Evolutionary conservation across 2,888 invertebrate genomes (phyloP).

Genomic region (Leptura quadrifasciata): DNA sequence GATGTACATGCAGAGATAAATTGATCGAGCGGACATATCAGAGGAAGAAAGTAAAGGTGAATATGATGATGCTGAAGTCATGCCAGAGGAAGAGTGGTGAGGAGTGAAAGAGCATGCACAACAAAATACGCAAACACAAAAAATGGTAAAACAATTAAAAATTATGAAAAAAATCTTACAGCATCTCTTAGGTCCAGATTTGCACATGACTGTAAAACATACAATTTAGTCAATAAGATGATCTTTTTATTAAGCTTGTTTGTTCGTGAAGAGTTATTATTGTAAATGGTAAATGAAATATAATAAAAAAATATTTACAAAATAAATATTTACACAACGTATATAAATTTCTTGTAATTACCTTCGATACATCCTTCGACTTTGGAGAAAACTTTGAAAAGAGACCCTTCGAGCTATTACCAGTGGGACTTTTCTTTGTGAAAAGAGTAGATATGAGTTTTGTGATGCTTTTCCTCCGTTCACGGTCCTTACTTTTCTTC

Average conservation of each 20-base stretch:
- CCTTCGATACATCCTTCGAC: slow-evolving; percentile 80
- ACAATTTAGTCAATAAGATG: slow-evolving; percentile 52
- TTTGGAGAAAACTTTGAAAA: slow-evolving; percentile 79
- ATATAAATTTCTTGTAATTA: slow-evolving; percentile 65
- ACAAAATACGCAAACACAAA: slow-evolving; percentile 50
- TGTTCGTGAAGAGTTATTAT: slow-evolving; percentile 27
- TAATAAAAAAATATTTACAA: slow-evolving; percentile 11
- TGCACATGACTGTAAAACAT: slow-evolving; percentile 77
- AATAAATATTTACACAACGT: slow-evolving; percentile 20
- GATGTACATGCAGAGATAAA: background rate
- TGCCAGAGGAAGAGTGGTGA: slow-evolving; percentile 44
- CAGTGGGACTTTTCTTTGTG: slow-evolving; percentile 78
- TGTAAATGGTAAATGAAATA: slow-evolving; percentile 28
- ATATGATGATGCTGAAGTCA: slow-evolving; percentile 52
- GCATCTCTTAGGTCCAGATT: slow-evolving; percentile 73
- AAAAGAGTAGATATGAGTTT: slow-evolving; percentile 90
- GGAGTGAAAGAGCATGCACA: slow-evolving; percentile 52
- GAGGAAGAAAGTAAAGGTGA: slow-evolving; percentile 45
- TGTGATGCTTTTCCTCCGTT: slow-evolving; percentile 87
- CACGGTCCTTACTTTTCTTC: slow-evolving; percentile 79
- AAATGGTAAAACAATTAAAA: slow-evolving; percentile 49
- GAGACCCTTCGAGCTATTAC: slow-evolving; percentile 71
- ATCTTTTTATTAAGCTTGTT: slow-evolving; percentile 5
- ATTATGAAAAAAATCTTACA: slow-evolving; percentile 69
- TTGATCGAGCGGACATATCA: background rate